Conservation (phyloP, 1,140 invertebrate genomes). For the Ostrea denselamellosa region DNA sequence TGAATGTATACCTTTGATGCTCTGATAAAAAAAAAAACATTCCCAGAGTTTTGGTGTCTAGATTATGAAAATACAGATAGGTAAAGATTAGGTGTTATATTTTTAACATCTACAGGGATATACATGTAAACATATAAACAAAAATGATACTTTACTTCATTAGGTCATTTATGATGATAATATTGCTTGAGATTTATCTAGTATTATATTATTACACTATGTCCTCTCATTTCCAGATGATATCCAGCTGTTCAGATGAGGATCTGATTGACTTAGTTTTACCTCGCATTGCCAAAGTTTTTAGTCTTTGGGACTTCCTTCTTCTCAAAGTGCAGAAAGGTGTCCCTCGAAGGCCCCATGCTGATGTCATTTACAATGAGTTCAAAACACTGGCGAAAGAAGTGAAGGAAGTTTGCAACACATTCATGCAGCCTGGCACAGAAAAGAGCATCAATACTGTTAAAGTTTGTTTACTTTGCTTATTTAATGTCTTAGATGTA, state of each 20-base stretch:
- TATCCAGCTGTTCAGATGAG: slow-evolving; percentile 75
- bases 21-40: no score
- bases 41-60: no score
- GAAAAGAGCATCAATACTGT: slow-evolving; percentile 12
- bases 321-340: slow-evolving; percentile 78
- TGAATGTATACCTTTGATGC: no score
- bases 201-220: no score
- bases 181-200: no score
- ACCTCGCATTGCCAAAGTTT: slow-evolving; percentile 76
- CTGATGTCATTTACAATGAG: slow-evolving; percentile 73
- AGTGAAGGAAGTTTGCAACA: slow-evolving; percentile 72
- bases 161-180: no score
- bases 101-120: no score
- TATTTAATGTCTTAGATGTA: no score
- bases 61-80: no score
- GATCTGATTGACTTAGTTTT: slow-evolving; percentile 80
- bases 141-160: no score
- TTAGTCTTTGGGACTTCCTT: slow-evolving; percentile 80
- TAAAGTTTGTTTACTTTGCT: not conserved
- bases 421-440: slow-evolving; percentile 66
- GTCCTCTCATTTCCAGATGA: slow-evolving; percentile 64
- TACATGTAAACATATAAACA: no score
- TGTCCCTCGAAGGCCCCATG: slow-evolving; percentile 64
- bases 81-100: no score
- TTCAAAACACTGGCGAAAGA: slow-evolving; percentile 74